Base-by-base conservation (phyloP, 2,888 invertebrate genomes). In the Tetragnatha montana region DNA sequence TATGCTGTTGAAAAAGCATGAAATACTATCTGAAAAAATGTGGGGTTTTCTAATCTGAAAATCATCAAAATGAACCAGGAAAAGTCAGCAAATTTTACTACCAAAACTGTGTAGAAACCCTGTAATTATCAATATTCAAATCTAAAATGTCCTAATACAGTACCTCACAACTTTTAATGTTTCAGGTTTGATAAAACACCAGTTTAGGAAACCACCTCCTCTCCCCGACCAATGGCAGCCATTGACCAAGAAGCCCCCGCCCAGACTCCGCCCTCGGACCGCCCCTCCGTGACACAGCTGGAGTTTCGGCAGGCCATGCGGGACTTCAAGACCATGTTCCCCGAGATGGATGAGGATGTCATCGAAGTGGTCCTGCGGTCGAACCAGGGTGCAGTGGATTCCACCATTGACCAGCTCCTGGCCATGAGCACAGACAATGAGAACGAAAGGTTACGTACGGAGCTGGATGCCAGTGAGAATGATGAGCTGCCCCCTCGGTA, bases 241-340 rank as follows among this genome's bases (percentile, higher is more conserved):
- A 76, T 81, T 8, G 89, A 91, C 68, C 91, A 91, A 35, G 86
- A 91, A 70, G 74, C 89, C 19, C 83, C 51, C 12, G 60, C 70
- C 82, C 92, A 92, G 73, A 73, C 89, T 19, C 83, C 51, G 14
- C 68, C 70, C 82, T 92, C 91, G 69, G 87, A 89, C 68, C 49
- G 81, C 19, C 92, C 92, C 76, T 91, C 91, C n/a, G 91, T 92
- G 6, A 93, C 93, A 6, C 93, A 93, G 91, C 92, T 97, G 92
- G 96, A 97, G 93, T 97, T 97, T 94, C 95, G 96, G 81, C 92
- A 98, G 51, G 97, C 97, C 85, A 98, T 98, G 97, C 95, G 96
- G 83, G 97, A 98, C 93, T 98, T 98, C 93, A 96, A 96, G 93
- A 96, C 95, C 80, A 98, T 98, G 98, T 98, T 98, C 93, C 98